Base-by-base conservation (phyloP, 2,113 vertebrate genomes). In the Toxotes jaculatrix region DNA sequence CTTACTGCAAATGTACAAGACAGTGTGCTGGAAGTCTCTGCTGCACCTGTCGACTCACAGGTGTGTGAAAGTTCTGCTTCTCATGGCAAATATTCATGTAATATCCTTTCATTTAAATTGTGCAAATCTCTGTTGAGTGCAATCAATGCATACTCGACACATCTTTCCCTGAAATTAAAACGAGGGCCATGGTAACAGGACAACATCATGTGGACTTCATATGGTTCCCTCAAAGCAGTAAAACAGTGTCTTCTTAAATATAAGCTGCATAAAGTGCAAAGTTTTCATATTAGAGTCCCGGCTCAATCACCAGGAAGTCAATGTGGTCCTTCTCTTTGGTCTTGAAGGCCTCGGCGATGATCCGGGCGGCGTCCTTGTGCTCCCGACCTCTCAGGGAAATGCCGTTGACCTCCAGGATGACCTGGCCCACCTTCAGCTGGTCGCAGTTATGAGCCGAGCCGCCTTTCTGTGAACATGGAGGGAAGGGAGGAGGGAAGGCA, bases 291-390 rank as follows among this genome's bases (percentile, higher is more conserved):
- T 80, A 92, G n/a, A 76, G 66, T 12, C 77, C 84, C 16, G 72
- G 88, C 34, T 98, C 97, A 1, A 96, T 94, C 80, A 98, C 96
- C 87, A 98, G 89, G 88, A 98, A 97, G 89, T 98, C 97, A 0
- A 98, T 93, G 88, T 97, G 93, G 92, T 97, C 97, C 61, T 93
- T 95, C 4, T 98, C 97, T 93, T 97, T 97, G 92, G 93, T 96
- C 95, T 98, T 98, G 79, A 98, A 98, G 77, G 98, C 97, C 91
- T 98, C 97, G 0, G 98, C 97, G 0, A 99, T 98, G 94, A 97
- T 91, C 0, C 96, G 94, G 0, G 97, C 97, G 0, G 96, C 96
- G 1, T 98, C 97, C 16, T 95, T 95, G 38, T 98, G 98, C 85
- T 99, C 97, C 63, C 96, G 97, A 5, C 96, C 97, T 4, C 92